phyloP scores from a whole-genome alignment of 1,140 invertebrate species.

The Scaptomyza pallida region DNA sequence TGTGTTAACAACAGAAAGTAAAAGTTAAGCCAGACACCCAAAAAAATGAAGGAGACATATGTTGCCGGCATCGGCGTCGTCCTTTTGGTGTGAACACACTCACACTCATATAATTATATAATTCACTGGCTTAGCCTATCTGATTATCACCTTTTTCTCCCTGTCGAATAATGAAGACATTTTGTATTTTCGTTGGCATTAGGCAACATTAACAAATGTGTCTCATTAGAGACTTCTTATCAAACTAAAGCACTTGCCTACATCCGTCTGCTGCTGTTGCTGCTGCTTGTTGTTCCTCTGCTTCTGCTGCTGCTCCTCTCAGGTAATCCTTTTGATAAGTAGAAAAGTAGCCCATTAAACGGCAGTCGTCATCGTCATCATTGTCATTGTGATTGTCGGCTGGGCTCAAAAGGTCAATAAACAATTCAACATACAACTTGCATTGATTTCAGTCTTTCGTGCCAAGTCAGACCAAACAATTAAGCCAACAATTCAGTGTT shows the following conservation, averaged over 20 bases:
- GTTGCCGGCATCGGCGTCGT: background rate
- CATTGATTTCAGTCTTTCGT: constrained; percentile 59
- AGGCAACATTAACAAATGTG: constrained; percentile 39
- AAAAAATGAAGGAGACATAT: no score
- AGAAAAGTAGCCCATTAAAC: constrained; percentile 71
- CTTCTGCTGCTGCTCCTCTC: background rate
- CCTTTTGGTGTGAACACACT: constrained; percentile 22
- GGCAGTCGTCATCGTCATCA: constrained; percentile 50
- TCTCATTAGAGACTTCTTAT: constrained; percentile 67
- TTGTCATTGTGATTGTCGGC: constrained; percentile 50
- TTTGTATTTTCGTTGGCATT: constrained; percentile 2
- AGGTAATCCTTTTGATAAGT: constrained; percentile 58
- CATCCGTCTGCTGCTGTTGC: constrained; percentile 5
- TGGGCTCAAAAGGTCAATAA: constrained; percentile 68
- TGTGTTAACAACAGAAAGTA: no score
- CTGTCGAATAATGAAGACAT: constrained; percentile 48
- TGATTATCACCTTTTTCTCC: constrained; percentile 56
- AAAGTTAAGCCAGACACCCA: no score
- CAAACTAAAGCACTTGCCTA: constrained; percentile 17
- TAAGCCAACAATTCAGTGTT: constrained; percentile 75
- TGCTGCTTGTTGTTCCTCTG: background rate
- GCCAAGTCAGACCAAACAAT: constrained; percentile 64
- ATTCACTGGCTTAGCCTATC: constrained; percentile 19
- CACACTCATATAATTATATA: constrained; percentile 19
- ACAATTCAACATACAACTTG: constrained; percentile 68